A percentile compares a stretch with the other conserved stretches of the same genome.
Conservation (phyloP, 2,113 vertebrate genomes). For the Capreolus pygargus region DNA sequence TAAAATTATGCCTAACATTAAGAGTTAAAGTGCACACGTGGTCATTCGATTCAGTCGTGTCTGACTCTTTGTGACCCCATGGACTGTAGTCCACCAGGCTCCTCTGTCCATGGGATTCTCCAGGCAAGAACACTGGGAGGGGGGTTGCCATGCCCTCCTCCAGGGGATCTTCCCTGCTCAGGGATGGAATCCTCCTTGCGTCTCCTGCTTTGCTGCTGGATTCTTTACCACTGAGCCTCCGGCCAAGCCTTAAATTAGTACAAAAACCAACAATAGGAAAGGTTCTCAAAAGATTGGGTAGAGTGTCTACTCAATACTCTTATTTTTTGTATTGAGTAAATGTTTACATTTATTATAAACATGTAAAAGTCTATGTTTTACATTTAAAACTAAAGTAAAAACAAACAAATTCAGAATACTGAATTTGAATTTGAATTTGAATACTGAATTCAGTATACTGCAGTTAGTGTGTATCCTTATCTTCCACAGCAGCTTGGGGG, state of each 20-base stretch:
- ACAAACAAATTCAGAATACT: neutral
- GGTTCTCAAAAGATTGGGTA: neutral
- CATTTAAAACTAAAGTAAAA: neutral
- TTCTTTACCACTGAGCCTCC: neutral
- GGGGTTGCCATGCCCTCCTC: neutral
- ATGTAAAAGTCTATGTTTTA: neutral
- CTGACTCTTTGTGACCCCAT: neutral
- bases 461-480: neutral
- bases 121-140: neutral
- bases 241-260: neutral
- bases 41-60: neutral
- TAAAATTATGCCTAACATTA: neutral
- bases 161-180: neutral
- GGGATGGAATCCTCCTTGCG: neutral
- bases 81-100: neutral
- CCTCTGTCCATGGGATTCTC: neutral
- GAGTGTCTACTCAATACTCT: neutral
- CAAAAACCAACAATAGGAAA: neutral
- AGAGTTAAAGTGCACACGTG: neutral
- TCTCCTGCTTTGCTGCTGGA: neutral
- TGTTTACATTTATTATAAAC: neutral
- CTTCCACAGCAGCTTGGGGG: neutral
- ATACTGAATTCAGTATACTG: too few relatives aligned
- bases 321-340: neutral
- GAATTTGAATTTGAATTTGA: too few relatives aligned